Evolutionary conservation across 2,888 invertebrate genomes (phyloP).

Genomic region (Cecidostiba fungosa): DNA sequence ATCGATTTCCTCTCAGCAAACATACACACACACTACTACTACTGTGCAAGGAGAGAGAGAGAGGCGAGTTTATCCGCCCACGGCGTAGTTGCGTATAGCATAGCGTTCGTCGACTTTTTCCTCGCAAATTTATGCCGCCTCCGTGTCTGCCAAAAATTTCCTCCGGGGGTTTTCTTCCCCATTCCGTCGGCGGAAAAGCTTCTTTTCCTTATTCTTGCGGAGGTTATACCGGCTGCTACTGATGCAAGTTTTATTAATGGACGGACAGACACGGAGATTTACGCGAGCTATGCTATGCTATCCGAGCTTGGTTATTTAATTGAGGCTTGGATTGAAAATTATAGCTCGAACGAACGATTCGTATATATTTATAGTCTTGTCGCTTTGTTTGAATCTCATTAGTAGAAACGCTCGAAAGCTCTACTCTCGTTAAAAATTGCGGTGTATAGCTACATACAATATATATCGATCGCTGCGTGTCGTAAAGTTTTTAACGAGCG

Average conservation of each 20-base stretch:
- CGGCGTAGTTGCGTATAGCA: conserved; percentile 2
- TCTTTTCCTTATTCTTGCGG: conserved; percentile 2
- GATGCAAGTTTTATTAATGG: conserved; percentile 6
- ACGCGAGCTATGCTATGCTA: background rate
- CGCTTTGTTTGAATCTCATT: conserved; percentile 6
- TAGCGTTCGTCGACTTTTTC: background rate
- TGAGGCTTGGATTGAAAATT: conserved; percentile 1
- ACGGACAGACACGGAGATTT: conserved; percentile 2
- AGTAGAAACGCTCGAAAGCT: background rate
- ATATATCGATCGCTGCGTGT: too few species aligned
- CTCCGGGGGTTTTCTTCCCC: background rate
- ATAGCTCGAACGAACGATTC: background rate
- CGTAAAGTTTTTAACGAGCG: too few species aligned
- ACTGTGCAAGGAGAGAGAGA: background rate
- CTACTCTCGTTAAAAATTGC: background rate
- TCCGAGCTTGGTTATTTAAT: background rate
- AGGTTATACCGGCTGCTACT: background rate
- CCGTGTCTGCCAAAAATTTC: conserved; percentile 12
- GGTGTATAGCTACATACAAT: too few species aligned
- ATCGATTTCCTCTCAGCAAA: background rate
- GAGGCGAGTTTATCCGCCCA: background rate
- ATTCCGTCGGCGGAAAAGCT: background rate
- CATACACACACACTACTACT: background rate
- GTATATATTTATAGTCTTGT: background rate
- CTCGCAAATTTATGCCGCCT: background rate